A percentile compares a stretch with the other conserved stretches of the same genome.
Conservation (phyloP, 2,113 vertebrate species). For the Carollia perspicillata region DNA sequence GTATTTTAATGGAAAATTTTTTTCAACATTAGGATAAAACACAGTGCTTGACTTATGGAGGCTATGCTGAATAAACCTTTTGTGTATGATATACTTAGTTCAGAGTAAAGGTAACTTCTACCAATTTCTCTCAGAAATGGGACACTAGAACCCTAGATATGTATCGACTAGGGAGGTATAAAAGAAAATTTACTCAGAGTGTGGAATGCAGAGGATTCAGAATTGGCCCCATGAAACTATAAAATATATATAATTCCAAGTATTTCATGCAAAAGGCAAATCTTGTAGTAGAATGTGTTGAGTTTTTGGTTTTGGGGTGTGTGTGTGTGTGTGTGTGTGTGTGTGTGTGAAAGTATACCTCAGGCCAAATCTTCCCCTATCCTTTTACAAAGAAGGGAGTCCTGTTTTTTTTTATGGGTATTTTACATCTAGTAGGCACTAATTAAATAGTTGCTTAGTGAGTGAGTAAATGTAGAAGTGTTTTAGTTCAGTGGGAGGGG, state of each 20-base stretch:
- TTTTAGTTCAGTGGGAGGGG: not conserved
- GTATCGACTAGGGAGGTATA: not conserved
- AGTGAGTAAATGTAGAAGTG: not conserved
- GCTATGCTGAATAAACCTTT: not conserved
- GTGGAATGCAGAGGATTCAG: not conserved
- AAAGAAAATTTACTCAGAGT: not conserved
- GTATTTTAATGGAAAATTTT: conserved; percentile 27
- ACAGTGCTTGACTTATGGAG: not conserved
- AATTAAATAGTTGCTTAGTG: not conserved
- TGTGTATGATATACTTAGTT: not conserved
- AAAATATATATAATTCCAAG: not conserved
- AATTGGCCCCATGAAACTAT: not conserved
- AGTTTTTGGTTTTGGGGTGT: not conserved
- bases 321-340: no score
- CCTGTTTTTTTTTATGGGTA: not conserved
- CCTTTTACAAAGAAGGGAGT: not conserved
- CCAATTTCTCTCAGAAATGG: not conserved
- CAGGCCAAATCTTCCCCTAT: not conserved
- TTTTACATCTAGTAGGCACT: not conserved
- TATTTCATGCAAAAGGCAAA: not conserved
- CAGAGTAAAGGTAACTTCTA: not conserved
- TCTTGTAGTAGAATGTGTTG: not conserved
- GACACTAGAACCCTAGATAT: not conserved
- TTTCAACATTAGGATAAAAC: not conserved
- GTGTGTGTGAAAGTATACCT: not conserved